Evolutionary conservation across 2,888 invertebrate species (phyloP).

Genomic region (Drosophila acutilabella): DNA sequence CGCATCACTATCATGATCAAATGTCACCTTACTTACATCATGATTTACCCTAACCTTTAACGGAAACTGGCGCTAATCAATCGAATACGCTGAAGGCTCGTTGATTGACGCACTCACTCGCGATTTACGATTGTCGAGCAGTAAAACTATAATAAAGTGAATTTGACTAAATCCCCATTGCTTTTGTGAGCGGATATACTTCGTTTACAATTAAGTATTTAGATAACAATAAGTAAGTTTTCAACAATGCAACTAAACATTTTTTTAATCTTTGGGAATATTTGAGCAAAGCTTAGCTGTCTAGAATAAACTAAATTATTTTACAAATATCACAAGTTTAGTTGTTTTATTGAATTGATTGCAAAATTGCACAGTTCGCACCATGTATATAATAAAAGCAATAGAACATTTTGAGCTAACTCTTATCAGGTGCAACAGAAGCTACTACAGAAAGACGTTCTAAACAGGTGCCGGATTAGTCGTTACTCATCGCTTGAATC

Average conservation of each 20-base stretch:
- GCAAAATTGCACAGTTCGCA: conserved; percentile 41
- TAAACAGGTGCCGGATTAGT: conserved; percentile 53
- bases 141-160: conserved; percentile 9
- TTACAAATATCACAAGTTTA: not conserved
- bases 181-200: not conserved
- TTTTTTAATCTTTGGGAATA: too few relatives aligned
- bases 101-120: conserved; percentile 36
- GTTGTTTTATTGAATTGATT: conserved; percentile 34
- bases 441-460: conserved; percentile 6
- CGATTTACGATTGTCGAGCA: conserved; percentile 20
- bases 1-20: conserved; percentile 6
- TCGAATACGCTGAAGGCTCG: conserved; percentile 16
- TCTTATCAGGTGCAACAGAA: conserved; percentile 55
- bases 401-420: conserved; percentile 23
- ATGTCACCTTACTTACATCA: conserved; percentile 21
- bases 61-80: conserved; percentile 41
- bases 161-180: not conserved
- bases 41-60: conserved; percentile 9
- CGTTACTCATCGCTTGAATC: conserved; percentile 64
- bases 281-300: too few relatives aligned
- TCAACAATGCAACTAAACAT: too few relatives aligned
- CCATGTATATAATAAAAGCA: conserved; percentile 43
- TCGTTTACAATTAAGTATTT: conserved; percentile 16
- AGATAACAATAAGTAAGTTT: not conserved
- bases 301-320: too few relatives aligned